A percentile compares a stretch with the other conserved stretches of the same genome.
These are phyloP conservation scores for Epinephelus awoara DNA, from an alignment of 2,797 vertebrate genomes.

Conservation along the genomic window DNA sequence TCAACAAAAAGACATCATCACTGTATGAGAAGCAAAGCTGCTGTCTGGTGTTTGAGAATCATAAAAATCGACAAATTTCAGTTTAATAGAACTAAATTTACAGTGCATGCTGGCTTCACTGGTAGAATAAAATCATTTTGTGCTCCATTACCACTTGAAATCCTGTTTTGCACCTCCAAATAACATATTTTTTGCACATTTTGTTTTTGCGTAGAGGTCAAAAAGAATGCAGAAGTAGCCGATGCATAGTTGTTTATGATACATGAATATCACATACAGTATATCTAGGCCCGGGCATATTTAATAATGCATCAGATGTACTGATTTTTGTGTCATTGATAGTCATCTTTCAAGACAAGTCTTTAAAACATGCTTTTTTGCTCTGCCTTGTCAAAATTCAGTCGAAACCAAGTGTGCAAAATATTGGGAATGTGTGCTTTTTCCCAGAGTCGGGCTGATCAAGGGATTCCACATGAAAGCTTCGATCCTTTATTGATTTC, in stretches of 20 bases:
- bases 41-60: conserved; percentile 8
- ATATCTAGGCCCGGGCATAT: conserved; percentile 46
- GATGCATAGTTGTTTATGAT: conserved; percentile 46
- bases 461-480: conserved; percentile 66
- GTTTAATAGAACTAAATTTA: neutral
- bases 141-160: conserved; percentile 14
- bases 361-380: conserved; percentile 47
- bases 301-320: conserved; percentile 62
- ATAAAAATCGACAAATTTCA: conserved; percentile 27
- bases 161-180: conserved; percentile 29
- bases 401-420: conserved; percentile 54
- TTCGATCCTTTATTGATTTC: conserved; percentile 73
- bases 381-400: conserved; percentile 49
- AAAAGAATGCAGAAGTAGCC: conserved; percentile 56
- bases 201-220: conserved; percentile 45
- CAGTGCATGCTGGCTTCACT: neutral
- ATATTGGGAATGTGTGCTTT: conserved; percentile 57
- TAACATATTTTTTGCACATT: conserved; percentile 16
- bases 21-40: neutral
- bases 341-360: conserved; percentile 50
- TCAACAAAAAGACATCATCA: conserved; percentile 4
- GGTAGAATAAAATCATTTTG: conserved; percentile 21
- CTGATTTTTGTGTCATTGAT: conserved; percentile 63
- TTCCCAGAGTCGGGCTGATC: conserved; percentile 48
- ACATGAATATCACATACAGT: conserved; percentile 52